These are phyloP conservation scores for Drosophila multiciliata DNA, from an alignment of 2,888 invertebrate species.

Conservation along the genomic window DNA sequence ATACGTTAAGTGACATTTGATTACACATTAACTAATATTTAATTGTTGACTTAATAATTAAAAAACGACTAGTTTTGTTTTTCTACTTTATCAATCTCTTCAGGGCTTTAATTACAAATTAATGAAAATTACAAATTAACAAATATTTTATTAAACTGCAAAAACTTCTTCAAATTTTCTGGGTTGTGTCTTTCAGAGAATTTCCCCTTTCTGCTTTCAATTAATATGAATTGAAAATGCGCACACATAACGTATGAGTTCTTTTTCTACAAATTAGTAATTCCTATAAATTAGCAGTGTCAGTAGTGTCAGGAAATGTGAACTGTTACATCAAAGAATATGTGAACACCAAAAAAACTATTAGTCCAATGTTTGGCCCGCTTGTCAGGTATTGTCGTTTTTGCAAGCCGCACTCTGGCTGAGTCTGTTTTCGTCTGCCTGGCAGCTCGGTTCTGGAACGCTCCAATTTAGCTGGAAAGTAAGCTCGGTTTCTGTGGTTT, in stretches of 20 bases:
- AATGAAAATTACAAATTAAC: not conserved
- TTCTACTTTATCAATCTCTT: not conserved
- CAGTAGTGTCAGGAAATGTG: no score
- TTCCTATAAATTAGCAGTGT: not conserved
- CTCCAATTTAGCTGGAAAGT: slow-evolving; percentile 45
- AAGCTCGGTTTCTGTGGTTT: slow-evolving; percentile 25
- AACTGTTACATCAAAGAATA: no score
- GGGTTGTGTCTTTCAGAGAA: not conserved
- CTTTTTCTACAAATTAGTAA: slow-evolving; percentile 12
- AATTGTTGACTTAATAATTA: not conserved
- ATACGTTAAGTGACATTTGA: not conserved
- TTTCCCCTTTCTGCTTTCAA: not conserved
- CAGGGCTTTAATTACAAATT: not conserved
- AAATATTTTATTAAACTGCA: not conserved
- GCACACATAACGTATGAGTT: slow-evolving; percentile 25
- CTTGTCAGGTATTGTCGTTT: slow-evolving; percentile 79
- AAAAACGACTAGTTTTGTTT: not conserved
- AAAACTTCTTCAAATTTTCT: not conserved
- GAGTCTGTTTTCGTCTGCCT: slow-evolving; percentile 83
- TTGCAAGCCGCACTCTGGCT: slow-evolving; percentile 77
- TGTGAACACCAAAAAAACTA: no score
- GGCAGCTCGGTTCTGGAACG: slow-evolving; percentile 82
- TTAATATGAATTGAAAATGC: not conserved
- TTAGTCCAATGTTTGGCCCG: slow-evolving; percentile 43
- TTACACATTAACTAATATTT: not conserved